Base-by-base conservation (phyloP, 1,140 invertebrate species). In the Pogonognathellus flavescens region DNA sequence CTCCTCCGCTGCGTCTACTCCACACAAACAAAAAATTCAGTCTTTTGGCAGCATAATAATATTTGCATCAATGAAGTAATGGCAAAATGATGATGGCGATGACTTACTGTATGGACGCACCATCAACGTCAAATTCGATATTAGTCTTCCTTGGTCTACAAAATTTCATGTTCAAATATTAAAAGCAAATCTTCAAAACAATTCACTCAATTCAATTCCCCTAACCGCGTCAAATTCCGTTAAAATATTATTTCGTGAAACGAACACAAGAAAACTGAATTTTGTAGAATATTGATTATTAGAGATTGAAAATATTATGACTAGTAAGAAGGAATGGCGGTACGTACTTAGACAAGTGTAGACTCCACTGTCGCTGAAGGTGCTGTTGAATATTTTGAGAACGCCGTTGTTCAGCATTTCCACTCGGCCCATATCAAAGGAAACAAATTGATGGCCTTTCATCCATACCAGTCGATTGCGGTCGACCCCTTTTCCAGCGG, bases 351-450 rank as follows among this genome's bases (percentile, higher is more conserved):
- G 93, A 89, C 97, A 98, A 0, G 95, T 95, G 89, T 97, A 98
- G 6, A 95, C 91, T 14, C 96, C 96, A 76, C 93, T 93, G 90
- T 97, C 96, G 4, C 93, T 92, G 83, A 94, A 93, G 0, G 93
- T 93, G 11, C 96, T 93, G 80, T 95, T 94, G 80, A 94, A 93
- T 84, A 98, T 96, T 72, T 95, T 93, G 10, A 98, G 92, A 55
- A 95, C 95, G 11, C 96, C 96, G 92, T 96, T 97, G 18, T 95
- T 96, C 50, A 96, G 94, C 90, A 95, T 95, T 88, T 95, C 94
- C 88, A 96, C 95, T 88, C 94, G 94, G 0, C 93, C 94, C 86
- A 94, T 94, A 10, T 93, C 92, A 81, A 96, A 91, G 50, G 86
- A 81, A 66, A 90, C 41, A 60, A 93, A 93, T 87, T 93, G 93